A percentile compares a stretch with the other conserved stretches of the same genome.
phyloP scores from a whole-genome alignment of 1,140 invertebrate genomes.

The Zophobas morio region DNA sequence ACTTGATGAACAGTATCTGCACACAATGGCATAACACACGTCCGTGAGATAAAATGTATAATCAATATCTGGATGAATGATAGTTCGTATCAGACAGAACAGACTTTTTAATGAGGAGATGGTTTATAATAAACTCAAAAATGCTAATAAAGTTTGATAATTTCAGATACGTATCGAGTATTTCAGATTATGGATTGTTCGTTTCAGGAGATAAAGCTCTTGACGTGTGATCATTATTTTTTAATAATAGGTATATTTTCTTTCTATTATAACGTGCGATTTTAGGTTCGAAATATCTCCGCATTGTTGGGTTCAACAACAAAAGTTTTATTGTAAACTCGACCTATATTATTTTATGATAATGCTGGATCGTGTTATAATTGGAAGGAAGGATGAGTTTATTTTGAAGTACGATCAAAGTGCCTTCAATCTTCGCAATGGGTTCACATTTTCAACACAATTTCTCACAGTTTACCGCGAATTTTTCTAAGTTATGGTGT shows the following conservation, averaged over 20 bases:
- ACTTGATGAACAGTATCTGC: slow-evolving; percentile 6
- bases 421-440: background rate
- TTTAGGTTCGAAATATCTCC: background rate
- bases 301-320: background rate
- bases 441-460: background rate
- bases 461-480: background rate
- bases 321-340: background rate
- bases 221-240: background rate
- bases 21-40: slow-evolving; percentile 7
- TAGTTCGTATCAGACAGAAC: slow-evolving; percentile 16
- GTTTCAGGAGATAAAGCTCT: slow-evolving; percentile 14
- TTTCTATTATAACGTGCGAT: background rate
- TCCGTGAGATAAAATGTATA: slow-evolving; percentile 26
- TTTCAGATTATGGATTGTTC: slow-evolving; percentile 34
- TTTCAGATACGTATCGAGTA: slow-evolving; percentile 26
- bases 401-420: slow-evolving; percentile 30
- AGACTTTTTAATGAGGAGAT: slow-evolving; percentile 33
- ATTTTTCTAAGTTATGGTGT: background rate
- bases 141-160: slow-evolving; percentile 34
- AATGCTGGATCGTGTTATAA: slow-evolving; percentile 6
- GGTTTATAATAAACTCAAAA: slow-evolving; percentile 41
- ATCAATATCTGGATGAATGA: slow-evolving; percentile 27
- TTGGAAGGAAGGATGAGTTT: background rate
- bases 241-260: slow-evolving; percentile 1
- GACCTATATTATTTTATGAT: slow-evolving; percentile 1